Evolutionary conservation across 92 coral and sea anemone genomes (phyloP).

Genomic region (Nematostella vectensis): DNA sequence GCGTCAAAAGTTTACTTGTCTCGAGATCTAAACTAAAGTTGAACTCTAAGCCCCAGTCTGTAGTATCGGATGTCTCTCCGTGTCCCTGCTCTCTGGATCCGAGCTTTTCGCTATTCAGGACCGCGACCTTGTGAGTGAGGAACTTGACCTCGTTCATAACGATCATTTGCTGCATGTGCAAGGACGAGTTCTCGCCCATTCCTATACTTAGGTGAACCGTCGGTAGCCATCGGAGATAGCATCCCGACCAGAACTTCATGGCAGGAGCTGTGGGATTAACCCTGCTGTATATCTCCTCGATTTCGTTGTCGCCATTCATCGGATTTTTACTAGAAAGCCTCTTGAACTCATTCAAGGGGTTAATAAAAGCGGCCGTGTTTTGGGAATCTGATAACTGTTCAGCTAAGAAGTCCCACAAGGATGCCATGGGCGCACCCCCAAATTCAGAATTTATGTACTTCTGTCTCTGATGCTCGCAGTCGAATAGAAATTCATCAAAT

Average conservation of each 20-base stretch:
- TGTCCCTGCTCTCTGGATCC: conserved; percentile 14
- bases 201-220: conserved; percentile 86
- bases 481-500: conserved; percentile 88
- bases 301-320: conserved; percentile 16
- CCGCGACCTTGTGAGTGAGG: conserved; percentile 70
- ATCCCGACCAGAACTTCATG: conserved; percentile 88
- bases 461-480: conserved; percentile 75
- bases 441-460: conserved; percentile 46
- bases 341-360: conserved; percentile 78
- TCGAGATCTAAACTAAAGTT: conserved; percentile 57
- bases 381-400: conserved; percentile 71
- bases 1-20: conserved; percentile 63
- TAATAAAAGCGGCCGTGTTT: conserved; percentile 61
- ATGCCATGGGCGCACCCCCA: conserved; percentile 44
- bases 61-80: conserved; percentile 8
- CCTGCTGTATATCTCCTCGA: conserved; percentile 30
- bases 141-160: conserved; percentile 75
- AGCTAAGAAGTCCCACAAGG: conserved; percentile 86
- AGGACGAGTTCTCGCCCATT: conserved; percentile 80
- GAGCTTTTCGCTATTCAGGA: conserved; percentile 34
- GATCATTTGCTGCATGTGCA: conserved; percentile 93
- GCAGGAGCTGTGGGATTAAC: conserved; percentile 79
- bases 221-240: conserved; percentile 91
- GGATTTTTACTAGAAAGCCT: conserved; percentile 13
- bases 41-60: conserved; percentile 30